A percentile compares a stretch with the other conserved stretches of the same genome.
These are phyloP conservation scores for Sanderia malayensis DNA, from an alignment of 30 jellyfish, hydroid and myxozoan genomes.

Conservation along the genomic window DNA sequence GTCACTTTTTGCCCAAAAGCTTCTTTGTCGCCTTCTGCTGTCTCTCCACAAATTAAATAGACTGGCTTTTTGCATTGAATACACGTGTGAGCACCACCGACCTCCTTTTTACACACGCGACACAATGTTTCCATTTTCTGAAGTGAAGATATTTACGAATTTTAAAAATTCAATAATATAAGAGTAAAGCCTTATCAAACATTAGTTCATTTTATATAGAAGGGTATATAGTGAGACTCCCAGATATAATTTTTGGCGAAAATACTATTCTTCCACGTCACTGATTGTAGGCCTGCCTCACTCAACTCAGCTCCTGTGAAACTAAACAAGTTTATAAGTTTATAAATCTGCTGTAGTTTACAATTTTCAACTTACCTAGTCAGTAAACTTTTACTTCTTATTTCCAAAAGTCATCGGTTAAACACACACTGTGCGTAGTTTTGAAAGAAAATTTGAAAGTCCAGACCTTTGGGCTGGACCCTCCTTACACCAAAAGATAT, in stretches of 20 bases:
- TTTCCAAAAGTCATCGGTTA: background rate
- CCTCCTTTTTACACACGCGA: conserved; percentile 5
- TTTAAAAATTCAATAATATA: too few species aligned
- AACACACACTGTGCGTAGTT: background rate
- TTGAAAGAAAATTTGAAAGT: background rate
- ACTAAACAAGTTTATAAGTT: background rate
- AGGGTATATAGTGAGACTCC: background rate
- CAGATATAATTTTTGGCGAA: background rate
- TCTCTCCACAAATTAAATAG: background rate
- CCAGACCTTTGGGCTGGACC: background rate
- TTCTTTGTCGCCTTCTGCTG: conserved; percentile 5
- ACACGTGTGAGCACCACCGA: conserved; percentile 12
- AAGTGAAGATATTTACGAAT: background rate
- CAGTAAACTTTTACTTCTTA: background rate
- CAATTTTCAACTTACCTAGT: background rate
- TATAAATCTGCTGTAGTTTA: background rate
- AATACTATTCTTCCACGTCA: background rate
- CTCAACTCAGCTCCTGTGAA: background rate
- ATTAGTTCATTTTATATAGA: background rate
- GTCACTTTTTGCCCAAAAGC: background rate
- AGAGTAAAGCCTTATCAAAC: background rate
- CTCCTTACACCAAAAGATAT: background rate
- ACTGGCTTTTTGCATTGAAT: conserved; percentile 1
- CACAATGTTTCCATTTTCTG: conserved; percentile 6
- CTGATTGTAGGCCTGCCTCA: background rate